Percentiles rank a stretch among this genome's conserved stretches.
These are phyloP conservation scores for Neolamprologus hecqui DNA, from an alignment of 2,113 vertebrate genomes.

Conservation along the genomic window DNA sequence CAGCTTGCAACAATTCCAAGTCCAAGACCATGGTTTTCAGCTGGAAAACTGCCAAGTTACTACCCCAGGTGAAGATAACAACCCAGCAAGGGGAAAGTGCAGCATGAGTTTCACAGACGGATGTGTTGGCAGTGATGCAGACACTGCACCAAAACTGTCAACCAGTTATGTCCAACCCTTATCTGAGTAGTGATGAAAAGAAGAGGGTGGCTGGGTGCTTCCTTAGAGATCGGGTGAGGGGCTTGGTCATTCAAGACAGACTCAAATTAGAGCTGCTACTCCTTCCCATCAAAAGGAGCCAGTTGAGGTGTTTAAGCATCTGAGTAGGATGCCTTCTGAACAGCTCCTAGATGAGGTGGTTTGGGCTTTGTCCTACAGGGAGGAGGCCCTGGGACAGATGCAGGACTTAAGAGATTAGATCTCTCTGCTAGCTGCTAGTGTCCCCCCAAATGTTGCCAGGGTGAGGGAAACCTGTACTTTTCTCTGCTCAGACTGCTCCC, in stretches of 20 bases:
- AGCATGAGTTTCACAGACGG: neutral
- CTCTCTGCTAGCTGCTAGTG: neutral
- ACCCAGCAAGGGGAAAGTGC: neutral
- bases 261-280: neutral
- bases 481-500: neutral
- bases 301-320: neutral
- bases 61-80: accelerated
- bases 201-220: neutral
- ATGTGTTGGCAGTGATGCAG: neutral
- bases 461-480: accelerated
- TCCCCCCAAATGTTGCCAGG: neutral
- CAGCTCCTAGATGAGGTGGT: neutral
- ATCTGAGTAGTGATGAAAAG: neutral
- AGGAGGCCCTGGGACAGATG: neutral
- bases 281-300: neutral
- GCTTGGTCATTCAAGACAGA: neutral
- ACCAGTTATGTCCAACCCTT: neutral
- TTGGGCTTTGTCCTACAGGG: neutral
- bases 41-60: neutral
- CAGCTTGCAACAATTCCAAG: neutral
- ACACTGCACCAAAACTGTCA: neutral
- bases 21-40: neutral
- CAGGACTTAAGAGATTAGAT: neutral
- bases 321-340: neutral
- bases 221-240: neutral